A percentile compares a stretch with the other conserved stretches of the same genome.
phyloP scores from a whole-genome alignment of 2,888 invertebrate genomes.

The Hydroisotoma schaefferi region DNA sequence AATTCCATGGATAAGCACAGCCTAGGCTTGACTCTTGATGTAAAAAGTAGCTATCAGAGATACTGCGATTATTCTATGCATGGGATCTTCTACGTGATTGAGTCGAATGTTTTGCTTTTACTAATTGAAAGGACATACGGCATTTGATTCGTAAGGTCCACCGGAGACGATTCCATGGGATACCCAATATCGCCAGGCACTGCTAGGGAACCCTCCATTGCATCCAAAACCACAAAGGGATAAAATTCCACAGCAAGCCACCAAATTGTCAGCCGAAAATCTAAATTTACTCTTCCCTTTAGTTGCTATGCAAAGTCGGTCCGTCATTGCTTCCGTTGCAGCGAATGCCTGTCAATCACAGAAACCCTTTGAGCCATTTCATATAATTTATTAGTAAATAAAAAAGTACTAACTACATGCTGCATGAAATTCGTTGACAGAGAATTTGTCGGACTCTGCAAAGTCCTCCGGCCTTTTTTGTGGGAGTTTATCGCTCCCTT shows the following conservation, averaged over 20 bases:
- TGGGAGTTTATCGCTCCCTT: too few relatives aligned
- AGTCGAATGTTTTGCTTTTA: too few relatives aligned
- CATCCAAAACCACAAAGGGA: constrained; percentile 71
- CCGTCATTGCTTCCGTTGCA: constrained; percentile 86
- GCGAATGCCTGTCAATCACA: constrained; percentile 80
- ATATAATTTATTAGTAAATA: too few relatives aligned
- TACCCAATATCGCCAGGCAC: constrained; percentile 65
- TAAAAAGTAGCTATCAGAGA: too few relatives aligned
- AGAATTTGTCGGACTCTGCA: too few relatives aligned
- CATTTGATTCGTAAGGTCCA: constrained; percentile 69
- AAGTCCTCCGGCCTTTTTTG: background rate
- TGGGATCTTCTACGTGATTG: too few relatives aligned
- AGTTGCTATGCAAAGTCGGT: constrained; percentile 77
- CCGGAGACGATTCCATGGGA: constrained; percentile 77
- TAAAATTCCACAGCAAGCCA: constrained; percentile 66
- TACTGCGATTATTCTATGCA: too few relatives aligned
- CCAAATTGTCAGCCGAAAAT: constrained; percentile 78
- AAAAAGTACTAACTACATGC: too few relatives aligned
- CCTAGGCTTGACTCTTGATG: too few relatives aligned
- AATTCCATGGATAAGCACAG: background rate
- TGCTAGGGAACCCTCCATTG: constrained; percentile 74
- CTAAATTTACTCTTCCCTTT: constrained; percentile 68
- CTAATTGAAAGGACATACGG: constrained; percentile 52
- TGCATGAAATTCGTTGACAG: too few relatives aligned
- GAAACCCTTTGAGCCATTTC: too few relatives aligned